phyloP scores from a whole-genome alignment of 2,797 vertebrate species.

The Chaunax sp. region DNA sequence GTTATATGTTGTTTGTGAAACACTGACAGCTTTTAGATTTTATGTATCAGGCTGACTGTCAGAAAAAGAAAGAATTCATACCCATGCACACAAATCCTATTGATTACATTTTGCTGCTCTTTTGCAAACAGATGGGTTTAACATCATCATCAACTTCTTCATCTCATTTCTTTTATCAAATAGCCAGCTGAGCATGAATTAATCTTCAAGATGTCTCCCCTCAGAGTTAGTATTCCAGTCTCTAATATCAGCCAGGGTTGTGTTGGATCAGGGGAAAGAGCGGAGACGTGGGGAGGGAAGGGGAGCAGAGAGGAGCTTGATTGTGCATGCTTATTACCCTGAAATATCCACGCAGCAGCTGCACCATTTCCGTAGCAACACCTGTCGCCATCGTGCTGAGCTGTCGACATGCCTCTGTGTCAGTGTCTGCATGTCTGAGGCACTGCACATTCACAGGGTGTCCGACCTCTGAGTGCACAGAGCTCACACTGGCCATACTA shows the following conservation, averaged over 20 bases:
- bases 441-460: slow-evolving; percentile 30
- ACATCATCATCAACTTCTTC: too few species aligned
- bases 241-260: slow-evolving; percentile 21
- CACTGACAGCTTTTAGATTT: too few species aligned
- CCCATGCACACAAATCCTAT: too few species aligned
- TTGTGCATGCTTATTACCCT: slow-evolving; percentile 62
- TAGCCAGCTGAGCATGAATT: too few species aligned
- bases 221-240: slow-evolving; percentile 26
- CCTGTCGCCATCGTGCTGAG: slow-evolving; percentile 77
- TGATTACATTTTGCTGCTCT: too few species aligned
- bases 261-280: slow-evolving; percentile 30
- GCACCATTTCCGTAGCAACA: slow-evolving; percentile 79
- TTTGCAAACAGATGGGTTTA: too few species aligned
- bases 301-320: slow-evolving; percentile 27
- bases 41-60: too few species aligned
- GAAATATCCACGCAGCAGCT: slow-evolving; percentile 80
- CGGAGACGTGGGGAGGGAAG: background rate
- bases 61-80: too few species aligned
- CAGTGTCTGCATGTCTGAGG: slow-evolving; percentile 67
- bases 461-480: slow-evolving; percentile 26
- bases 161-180: too few species aligned
- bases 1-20: too few species aligned
- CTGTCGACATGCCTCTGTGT: slow-evolving; percentile 73
- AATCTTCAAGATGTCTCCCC: background rate
- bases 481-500: slow-evolving; percentile 1